Conservation (phyloP, 2,888 invertebrate genomes). For the Rhamnusium bicolor region DNA sequence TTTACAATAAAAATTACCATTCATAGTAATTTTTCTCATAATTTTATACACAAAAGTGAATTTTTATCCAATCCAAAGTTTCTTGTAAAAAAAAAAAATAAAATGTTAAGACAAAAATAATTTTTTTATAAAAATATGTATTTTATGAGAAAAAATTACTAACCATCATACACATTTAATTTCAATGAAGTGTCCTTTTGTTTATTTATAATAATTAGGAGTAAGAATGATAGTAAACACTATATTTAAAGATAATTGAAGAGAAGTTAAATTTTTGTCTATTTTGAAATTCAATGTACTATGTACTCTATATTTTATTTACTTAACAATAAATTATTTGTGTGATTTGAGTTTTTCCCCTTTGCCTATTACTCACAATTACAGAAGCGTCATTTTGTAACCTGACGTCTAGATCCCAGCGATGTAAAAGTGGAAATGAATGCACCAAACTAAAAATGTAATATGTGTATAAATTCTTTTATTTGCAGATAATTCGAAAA, state of each 20-base stretch:
- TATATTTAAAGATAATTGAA: slow-evolving; percentile 56
- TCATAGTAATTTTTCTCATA: slow-evolving; percentile 40
- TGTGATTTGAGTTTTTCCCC: slow-evolving; percentile 52
- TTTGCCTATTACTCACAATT: too few relatives aligned
- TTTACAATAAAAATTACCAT: slow-evolving; percentile 30
- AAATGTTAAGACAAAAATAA: slow-evolving; percentile 32
- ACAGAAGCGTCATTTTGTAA: too few relatives aligned
- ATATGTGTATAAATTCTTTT: too few relatives aligned
- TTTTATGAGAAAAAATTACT: slow-evolving; percentile 47
- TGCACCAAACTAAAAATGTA: too few relatives aligned
- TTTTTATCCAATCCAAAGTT: slow-evolving; percentile 35
- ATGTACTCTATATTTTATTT: slow-evolving; percentile 65
- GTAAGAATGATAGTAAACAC: slow-evolving; percentile 61
- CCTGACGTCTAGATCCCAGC: too few relatives aligned
- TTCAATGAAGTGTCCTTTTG: slow-evolving; percentile 62
- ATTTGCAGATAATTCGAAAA: too few relatives aligned
- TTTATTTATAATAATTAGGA: slow-evolving; percentile 55
- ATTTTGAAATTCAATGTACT: slow-evolving; percentile 65
- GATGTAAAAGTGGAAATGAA: too few relatives aligned
- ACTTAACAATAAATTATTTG: slow-evolving; percentile 65
- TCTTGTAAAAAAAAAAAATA: slow-evolving; percentile 25
- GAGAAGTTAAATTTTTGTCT: slow-evolving; percentile 59
- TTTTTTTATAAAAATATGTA: slow-evolving; percentile 32
- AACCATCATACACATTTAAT: slow-evolving; percentile 44
- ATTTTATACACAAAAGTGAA: slow-evolving; percentile 33